A percentile compares a stretch with the other conserved stretches of the same genome.
phyloP scores from a whole-genome alignment of 2,113 vertebrate genomes.

The Anguilla japonica region DNA sequence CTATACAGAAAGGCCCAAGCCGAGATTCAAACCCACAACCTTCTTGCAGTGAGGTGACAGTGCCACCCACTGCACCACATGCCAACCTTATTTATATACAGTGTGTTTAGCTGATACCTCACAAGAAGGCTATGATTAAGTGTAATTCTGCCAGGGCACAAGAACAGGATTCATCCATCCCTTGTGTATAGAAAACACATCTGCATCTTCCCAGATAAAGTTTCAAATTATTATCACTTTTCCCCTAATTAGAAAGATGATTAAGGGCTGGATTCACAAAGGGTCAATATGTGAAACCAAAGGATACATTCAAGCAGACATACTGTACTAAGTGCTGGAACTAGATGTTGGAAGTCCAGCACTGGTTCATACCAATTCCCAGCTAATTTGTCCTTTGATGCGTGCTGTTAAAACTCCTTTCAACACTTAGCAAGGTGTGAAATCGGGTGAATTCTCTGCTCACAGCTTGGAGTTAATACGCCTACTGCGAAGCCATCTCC shows the following conservation, averaged over 20 bases:
- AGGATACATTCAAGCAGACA: background rate
- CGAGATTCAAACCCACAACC: too few species aligned
- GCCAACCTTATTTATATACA: background rate
- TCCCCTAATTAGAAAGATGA: background rate
- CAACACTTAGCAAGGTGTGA: slow-evolving; percentile 9
- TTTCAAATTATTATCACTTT: background rate
- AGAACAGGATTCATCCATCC: background rate
- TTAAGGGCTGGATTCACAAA: background rate
- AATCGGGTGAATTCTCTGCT: background rate
- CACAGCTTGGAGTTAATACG: background rate
- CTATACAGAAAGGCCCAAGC: too few species aligned
- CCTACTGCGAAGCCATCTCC: slow-evolving; percentile 11
- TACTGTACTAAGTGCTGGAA: background rate
- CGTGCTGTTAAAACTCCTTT: slow-evolving; percentile 7
- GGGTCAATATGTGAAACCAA: background rate
- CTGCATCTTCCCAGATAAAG: background rate
- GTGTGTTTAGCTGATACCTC: background rate
- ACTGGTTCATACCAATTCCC: background rate
- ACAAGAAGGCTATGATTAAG: background rate
- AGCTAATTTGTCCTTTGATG: slow-evolving; percentile 4
- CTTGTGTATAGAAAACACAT: background rate
- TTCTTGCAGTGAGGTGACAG: too few species aligned
- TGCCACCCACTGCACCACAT: too few species aligned
- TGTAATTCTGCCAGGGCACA: background rate
- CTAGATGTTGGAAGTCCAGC: background rate